phyloP scores from a whole-genome alignment of 1,140 invertebrate genomes.

The Helicoverpa zea region DNA sequence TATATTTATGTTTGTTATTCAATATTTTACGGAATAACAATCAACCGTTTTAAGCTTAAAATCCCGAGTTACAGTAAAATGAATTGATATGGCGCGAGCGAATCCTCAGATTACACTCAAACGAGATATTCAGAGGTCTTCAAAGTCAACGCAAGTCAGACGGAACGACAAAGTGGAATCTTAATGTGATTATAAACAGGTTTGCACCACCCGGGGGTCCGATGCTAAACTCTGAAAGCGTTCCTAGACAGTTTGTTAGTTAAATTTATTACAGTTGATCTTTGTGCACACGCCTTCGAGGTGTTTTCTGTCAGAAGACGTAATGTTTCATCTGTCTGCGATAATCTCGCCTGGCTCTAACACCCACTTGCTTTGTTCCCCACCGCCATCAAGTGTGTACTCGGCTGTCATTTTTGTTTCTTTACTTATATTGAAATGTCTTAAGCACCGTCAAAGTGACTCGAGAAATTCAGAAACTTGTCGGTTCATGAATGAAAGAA shows the following conservation, averaged over 20 bases:
- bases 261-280: slow-evolving; percentile 35
- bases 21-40: slow-evolving; percentile 6
- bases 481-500: slow-evolving; percentile 12
- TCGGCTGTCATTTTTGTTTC: slow-evolving; percentile 31
- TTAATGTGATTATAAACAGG: slow-evolving; percentile 57
- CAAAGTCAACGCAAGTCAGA: slow-evolving; percentile 55
- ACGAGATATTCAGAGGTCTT: slow-evolving; percentile 57
- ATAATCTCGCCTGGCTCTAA: slow-evolving; percentile 21
- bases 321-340: slow-evolving; percentile 21
- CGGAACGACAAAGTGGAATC: slow-evolving; percentile 56
- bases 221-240: slow-evolving; percentile 1
- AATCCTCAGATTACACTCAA: slow-evolving; percentile 60
- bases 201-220: slow-evolving; percentile 28
- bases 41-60: slow-evolving; percentile 16
- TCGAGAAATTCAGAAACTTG: slow-evolving; percentile 28
- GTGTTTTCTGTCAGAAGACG: slow-evolving; percentile 7
- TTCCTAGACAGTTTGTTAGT: slow-evolving; percentile 41
- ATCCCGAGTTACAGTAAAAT: slow-evolving; percentile 55
- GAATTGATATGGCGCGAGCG: slow-evolving; percentile 61
- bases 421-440: slow-evolving; percentile 20
- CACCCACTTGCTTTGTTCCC: slow-evolving; percentile 16
- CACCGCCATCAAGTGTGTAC: slow-evolving; percentile 18
- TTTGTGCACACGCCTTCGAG: not conserved
- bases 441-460: slow-evolving; percentile 20
- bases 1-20: not conserved